Evolutionary conservation across 2,888 invertebrate species (phyloP).

Genomic region (Sarcophaga subvicina): DNA sequence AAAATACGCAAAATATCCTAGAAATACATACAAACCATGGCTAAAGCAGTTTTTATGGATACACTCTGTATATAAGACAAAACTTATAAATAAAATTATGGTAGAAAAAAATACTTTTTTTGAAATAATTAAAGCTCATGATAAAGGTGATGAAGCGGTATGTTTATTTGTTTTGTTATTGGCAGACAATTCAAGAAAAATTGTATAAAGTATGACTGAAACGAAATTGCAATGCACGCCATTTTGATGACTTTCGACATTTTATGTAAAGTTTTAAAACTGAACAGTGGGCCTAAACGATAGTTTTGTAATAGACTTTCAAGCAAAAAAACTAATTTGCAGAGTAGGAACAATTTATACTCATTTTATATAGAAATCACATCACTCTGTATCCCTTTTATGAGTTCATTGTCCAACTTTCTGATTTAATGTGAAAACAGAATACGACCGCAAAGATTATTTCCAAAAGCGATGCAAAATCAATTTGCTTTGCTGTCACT

Average conservation of each 20-base stretch:
- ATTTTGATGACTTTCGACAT: constrained; percentile 64
- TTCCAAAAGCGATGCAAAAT: too few relatives aligned
- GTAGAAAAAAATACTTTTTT: constrained; percentile 16
- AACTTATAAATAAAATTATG: constrained; percentile 2
- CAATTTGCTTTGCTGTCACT: too few relatives aligned
- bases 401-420: too few relatives aligned
- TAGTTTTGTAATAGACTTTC: background rate
- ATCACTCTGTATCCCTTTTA: too few relatives aligned
- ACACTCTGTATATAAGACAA: too few relatives aligned
- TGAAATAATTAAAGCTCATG: constrained; percentile 51
- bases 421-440: too few relatives aligned
- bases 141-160: constrained; percentile 63
- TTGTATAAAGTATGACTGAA: background rate
- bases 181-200: constrained; percentile 8
- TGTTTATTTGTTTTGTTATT: constrained; percentile 56
- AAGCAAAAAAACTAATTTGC: too few relatives aligned
- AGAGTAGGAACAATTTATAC: too few relatives aligned
- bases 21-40: background rate
- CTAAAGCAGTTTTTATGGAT: too few relatives aligned
- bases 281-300: constrained; percentile 26
- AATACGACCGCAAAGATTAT: too few relatives aligned
- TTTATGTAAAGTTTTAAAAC: constrained; percentile 10
- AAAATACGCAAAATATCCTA: constrained; percentile 25
- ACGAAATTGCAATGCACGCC: constrained; percentile 63
- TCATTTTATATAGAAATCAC: too few relatives aligned